Conservation (phyloP, 2,888 invertebrate genomes). For the Macrophya annulata region DNA sequence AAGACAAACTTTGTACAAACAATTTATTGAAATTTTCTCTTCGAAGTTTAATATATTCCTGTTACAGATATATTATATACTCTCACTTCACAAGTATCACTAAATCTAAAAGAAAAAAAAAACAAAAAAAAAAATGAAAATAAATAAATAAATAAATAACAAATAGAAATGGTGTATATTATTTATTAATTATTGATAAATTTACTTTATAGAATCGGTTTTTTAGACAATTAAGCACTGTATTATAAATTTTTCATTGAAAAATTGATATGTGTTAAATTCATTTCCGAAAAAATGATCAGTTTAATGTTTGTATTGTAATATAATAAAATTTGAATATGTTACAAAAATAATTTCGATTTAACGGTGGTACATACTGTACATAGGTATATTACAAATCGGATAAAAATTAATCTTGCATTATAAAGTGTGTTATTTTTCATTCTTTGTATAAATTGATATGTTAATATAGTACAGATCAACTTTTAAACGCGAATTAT, state of each 20-base stretch:
- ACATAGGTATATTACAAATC: background rate
- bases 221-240: conserved; percentile 6
- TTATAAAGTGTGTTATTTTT: background rate
- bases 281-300: conserved; percentile 21
- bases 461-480: conserved; percentile 1
- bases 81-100: background rate
- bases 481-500: background rate
- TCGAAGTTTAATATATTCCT: background rate
- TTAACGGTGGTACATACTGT: background rate
- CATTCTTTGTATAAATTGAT: background rate
- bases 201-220: background rate
- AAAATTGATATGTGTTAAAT: conserved; percentile 35
- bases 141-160: background rate
- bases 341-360: background rate
- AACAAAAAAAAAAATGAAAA: background rate
- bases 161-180: background rate
- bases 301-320: background rate
- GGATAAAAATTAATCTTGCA: background rate
- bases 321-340: background rate
- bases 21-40: background rate
- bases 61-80: background rate
- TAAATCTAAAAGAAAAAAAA: background rate
- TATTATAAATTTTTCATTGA: background rate
- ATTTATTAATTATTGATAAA: background rate
- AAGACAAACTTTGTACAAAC: conserved; percentile 15